Conservation (phyloP, 1,140 invertebrate species). For the Psix sp. region DNA sequence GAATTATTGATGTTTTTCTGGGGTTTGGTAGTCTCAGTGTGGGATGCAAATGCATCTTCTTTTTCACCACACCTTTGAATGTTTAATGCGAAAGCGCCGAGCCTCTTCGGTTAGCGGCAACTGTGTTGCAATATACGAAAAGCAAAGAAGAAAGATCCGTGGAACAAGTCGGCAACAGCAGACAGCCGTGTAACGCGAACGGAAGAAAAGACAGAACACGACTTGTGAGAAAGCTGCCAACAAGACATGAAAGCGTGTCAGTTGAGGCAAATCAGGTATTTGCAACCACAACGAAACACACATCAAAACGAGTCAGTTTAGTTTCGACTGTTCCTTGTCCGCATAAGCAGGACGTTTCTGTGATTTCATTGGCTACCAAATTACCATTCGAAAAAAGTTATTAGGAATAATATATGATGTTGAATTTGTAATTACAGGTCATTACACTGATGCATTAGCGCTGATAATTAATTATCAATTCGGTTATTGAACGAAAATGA, state of each 20-base stretch:
- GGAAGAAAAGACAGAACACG: conserved; percentile 46
- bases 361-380: no score
- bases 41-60: conserved; percentile 73
- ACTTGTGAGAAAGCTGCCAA: conserved; percentile 42
- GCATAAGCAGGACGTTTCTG: no score
- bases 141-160: conserved; percentile 36
- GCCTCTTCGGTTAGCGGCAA: conserved; percentile 45
- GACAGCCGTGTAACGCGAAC: conserved; percentile 39
- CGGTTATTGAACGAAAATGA: no score
- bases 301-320: conserved; percentile 19
- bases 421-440: not conserved
- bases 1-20: conserved; percentile 76
- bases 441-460: no score
- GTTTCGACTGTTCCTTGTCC: no score
- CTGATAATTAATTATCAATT: no score
- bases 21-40: conserved; percentile 65
- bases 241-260: conserved; percentile 35
- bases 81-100: conserved; percentile 65
- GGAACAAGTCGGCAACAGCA: conserved; percentile 25
- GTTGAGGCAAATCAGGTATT: conserved; percentile 35
- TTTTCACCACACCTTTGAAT: conserved; percentile 74
- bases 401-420: no score
- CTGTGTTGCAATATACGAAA: conserved; percentile 39
- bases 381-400: no score
- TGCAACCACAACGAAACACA: conserved; percentile 23